phyloP scores from a whole-genome alignment of 2,113 vertebrate genomes.

The Microcebus griseorufus region DNA sequence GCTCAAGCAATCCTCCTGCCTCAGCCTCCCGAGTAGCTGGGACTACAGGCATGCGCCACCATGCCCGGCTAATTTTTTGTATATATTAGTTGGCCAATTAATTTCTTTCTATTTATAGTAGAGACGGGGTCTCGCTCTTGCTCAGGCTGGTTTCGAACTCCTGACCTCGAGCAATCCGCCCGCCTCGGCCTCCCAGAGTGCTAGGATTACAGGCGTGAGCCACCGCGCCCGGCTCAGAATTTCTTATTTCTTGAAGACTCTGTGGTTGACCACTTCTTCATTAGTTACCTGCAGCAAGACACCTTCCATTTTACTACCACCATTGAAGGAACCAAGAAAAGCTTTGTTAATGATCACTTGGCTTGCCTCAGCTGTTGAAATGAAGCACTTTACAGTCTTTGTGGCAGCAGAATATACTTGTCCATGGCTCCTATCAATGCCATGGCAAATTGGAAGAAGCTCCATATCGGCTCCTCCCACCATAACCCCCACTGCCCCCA shows the following conservation, averaged over 20 bases:
- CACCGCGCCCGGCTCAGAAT: slow-evolving; percentile 77
- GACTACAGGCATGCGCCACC: no score
- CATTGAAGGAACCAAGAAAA: slow-evolving; percentile 91
- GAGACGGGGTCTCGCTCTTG: no score
- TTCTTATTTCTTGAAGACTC: slow-evolving; percentile 90
- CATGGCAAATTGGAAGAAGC: slow-evolving; percentile 86
- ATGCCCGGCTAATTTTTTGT: no score
- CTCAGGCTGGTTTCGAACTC: no score
- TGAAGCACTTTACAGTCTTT: slow-evolving; percentile 87
- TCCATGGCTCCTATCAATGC: slow-evolving; percentile 90
- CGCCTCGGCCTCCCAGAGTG: no score
- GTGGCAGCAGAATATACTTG: slow-evolving; percentile 90
- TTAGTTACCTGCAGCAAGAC: slow-evolving; percentile 92
- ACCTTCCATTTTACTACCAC: slow-evolving; percentile 91
- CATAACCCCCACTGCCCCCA: slow-evolving; percentile 6
- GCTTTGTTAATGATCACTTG: slow-evolving; percentile 91
- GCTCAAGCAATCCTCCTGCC: no score
- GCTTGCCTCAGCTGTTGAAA: slow-evolving; percentile 91
- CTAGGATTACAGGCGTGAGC: no score
- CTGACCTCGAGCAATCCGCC: no score
- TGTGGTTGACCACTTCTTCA: slow-evolving; percentile 92
- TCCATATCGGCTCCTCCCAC: slow-evolving; percentile 90
- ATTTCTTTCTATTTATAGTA: no score
- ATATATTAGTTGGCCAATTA: no score
- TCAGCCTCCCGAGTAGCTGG: no score